Conservation (phyloP, 2,113 vertebrate species). For the Fulmarus glacialis region DNA sequence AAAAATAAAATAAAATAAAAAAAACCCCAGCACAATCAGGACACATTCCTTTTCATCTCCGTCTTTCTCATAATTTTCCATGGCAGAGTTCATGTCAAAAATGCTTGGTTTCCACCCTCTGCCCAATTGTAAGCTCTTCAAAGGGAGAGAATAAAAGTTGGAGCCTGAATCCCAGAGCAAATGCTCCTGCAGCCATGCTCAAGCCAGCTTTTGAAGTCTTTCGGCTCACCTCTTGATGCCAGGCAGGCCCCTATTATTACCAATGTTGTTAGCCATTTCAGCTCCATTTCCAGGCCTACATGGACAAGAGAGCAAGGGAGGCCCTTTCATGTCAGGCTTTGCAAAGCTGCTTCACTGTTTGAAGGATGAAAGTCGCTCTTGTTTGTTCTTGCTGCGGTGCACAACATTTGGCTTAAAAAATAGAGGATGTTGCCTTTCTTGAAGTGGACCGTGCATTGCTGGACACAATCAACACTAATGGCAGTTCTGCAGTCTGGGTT, state of each 20-base stretch:
- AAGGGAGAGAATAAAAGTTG: constrained; percentile 93
- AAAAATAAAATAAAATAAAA: constrained; percentile 69
- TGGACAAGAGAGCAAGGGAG: constrained; percentile 78
- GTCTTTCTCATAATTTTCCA: constrained; percentile 81
- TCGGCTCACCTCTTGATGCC: constrained; percentile 86
- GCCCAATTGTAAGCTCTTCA: constrained; percentile 93
- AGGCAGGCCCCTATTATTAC: constrained; percentile 89
- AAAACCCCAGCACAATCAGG: constrained; percentile 76
- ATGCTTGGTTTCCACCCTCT: constrained; percentile 82
- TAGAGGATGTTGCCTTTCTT: constrained; percentile 57
- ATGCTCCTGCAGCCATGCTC: constrained; percentile 65
- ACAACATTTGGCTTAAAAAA: constrained; percentile 64
- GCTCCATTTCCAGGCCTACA: constrained; percentile 84
- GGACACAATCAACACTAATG: constrained; percentile 43
- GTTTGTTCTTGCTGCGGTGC: constrained; percentile 47
- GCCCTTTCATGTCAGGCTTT: constrained; percentile 87
- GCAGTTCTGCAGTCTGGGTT: constrained; percentile 15
- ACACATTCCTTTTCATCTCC: constrained; percentile 90
- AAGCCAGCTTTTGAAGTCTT: constrained; percentile 89
- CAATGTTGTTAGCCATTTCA: constrained; percentile 81
- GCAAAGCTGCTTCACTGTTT: constrained; percentile 65
- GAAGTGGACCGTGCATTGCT: constrained; percentile 17
- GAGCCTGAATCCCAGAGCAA: constrained; percentile 71
- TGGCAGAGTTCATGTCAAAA: constrained; percentile 81
- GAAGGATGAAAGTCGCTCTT: constrained; percentile 70